Evolutionary conservation across 2,797 vertebrate species (phyloP).

Genomic region (Prunella strophiata): DNA sequence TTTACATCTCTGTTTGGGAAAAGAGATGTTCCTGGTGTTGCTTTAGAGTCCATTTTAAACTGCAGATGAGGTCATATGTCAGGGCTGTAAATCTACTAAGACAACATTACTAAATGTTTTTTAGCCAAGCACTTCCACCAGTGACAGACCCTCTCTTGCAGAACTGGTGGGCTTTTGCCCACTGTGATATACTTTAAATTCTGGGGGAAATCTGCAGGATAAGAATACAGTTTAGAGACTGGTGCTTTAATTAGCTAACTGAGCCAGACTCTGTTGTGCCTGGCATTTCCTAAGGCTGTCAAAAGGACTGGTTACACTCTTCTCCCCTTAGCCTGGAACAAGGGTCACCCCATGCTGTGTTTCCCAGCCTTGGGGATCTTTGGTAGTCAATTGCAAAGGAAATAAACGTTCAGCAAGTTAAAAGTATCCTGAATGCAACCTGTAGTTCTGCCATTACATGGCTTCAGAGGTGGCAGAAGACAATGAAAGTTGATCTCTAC

Average conservation of each 20-base stretch:
- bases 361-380: not conserved
- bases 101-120: not conserved
- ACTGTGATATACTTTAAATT: not conserved
- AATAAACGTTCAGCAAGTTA: not conserved
- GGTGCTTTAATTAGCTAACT: not conserved
- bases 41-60: conserved; percentile 10
- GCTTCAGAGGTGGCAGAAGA: not conserved
- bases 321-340: not conserved
- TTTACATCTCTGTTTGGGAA: not conserved
- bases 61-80: not conserved
- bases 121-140: not conserved
- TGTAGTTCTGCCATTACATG: not conserved
- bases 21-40: not conserved
- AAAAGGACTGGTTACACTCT: not conserved
- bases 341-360: not conserved
- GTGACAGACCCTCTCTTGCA: not conserved
- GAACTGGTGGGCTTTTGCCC: not conserved
- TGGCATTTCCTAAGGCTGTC: not conserved
- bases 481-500: not conserved
- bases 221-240: not conserved
- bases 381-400: not conserved
- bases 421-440: not conserved
- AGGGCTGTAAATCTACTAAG: not conserved
- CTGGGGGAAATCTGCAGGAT: not conserved
- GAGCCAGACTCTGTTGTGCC: not conserved